Percentiles rank a stretch among this genome's conserved stretches.
These are phyloP conservation scores for Tryphoninae sp. DNA, from an alignment of 2,888 invertebrate genomes.

Conservation along the genomic window DNA sequence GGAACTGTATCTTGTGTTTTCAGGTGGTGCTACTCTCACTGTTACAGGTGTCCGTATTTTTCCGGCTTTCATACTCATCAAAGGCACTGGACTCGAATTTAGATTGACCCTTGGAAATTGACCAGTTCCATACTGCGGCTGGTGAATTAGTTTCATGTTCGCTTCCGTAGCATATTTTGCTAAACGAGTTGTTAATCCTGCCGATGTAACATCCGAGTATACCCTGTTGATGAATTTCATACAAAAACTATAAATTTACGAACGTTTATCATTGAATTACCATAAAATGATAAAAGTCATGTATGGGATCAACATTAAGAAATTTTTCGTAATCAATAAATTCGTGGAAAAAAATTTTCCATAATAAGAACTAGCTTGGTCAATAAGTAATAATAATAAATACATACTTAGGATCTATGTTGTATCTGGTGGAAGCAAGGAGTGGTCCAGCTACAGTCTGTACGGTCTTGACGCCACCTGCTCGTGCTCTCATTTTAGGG, in stretches of 20 bases:
- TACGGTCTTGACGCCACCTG: slow-evolving; percentile 72
- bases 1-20: slow-evolving; percentile 69
- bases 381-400: not conserved
- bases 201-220: slow-evolving; percentile 77
- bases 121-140: slow-evolving; percentile 76
- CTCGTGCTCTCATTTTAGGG: slow-evolving; percentile 73
- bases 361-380: too few species aligned
- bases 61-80: slow-evolving; percentile 72
- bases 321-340: not conserved
- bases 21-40: slow-evolving; percentile 77
- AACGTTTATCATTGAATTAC: too few species aligned
- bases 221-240: slow-evolving; percentile 64
- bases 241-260: too few species aligned
- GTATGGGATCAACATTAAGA: too few species aligned
- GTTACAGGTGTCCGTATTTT: slow-evolving; percentile 75
- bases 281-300: too few species aligned
- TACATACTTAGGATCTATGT: slow-evolving; percentile 81
- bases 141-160: slow-evolving; percentile 75
- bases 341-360: slow-evolving; percentile 2
- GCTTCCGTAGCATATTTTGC: slow-evolving; percentile 78
- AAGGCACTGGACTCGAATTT: slow-evolving; percentile 73
- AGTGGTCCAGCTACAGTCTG: slow-evolving; percentile 81
- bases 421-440: slow-evolving; percentile 81
- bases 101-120: slow-evolving; percentile 79
- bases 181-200: slow-evolving; percentile 76